A percentile compares a stretch with the other conserved stretches of the same genome.
Evolutionary conservation across 2,888 invertebrate genomes (phyloP).

Genomic region (Auanema freiburgensis): DNA sequence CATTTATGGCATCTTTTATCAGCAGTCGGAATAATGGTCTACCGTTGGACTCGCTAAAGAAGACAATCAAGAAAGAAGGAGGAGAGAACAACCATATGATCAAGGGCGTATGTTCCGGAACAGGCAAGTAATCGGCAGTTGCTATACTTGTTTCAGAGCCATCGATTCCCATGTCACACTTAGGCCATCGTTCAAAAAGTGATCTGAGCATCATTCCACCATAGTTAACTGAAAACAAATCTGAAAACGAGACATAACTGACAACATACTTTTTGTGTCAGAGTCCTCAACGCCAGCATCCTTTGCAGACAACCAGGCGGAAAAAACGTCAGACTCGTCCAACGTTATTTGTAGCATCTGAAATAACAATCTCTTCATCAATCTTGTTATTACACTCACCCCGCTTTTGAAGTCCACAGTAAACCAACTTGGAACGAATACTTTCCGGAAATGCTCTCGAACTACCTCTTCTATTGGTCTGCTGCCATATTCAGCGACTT

Average conservation of each 20-base stretch:
- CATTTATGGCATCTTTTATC: slow-evolving; percentile 35
- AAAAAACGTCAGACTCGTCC: slow-evolving; percentile 95
- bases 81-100: slow-evolving; percentile 84
- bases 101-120: slow-evolving; percentile 92
- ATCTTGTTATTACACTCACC: slow-evolving; percentile 69
- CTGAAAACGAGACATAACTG: not conserved
- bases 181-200: slow-evolving; percentile 86
- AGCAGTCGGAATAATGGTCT: slow-evolving; percentile 81
- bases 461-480: slow-evolving; percentile 78
- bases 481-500: slow-evolving; percentile 77
- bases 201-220: slow-evolving; percentile 91
- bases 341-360: slow-evolving; percentile 95
- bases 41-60: slow-evolving; percentile 85
- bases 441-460: slow-evolving; percentile 85
- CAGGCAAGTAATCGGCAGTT: slow-evolving; percentile 72
- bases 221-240: slow-evolving; percentile 77
- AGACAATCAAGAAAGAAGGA: too few relatives aligned
- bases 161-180: slow-evolving; percentile 43
- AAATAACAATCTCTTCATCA: slow-evolving; percentile 6
- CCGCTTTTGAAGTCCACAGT: slow-evolving; percentile 97
- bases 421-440: slow-evolving; percentile 98
- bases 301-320: slow-evolving; percentile 96
- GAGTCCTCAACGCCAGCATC: slow-evolving; percentile 83
- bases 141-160: slow-evolving; percentile 32
- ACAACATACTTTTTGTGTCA: slow-evolving; percentile 72